A percentile compares a stretch with the other conserved stretches of the same genome.
phyloP scores from a whole-genome alignment of 2,113 vertebrate species.

The Tauraco erythrolophus region DNA sequence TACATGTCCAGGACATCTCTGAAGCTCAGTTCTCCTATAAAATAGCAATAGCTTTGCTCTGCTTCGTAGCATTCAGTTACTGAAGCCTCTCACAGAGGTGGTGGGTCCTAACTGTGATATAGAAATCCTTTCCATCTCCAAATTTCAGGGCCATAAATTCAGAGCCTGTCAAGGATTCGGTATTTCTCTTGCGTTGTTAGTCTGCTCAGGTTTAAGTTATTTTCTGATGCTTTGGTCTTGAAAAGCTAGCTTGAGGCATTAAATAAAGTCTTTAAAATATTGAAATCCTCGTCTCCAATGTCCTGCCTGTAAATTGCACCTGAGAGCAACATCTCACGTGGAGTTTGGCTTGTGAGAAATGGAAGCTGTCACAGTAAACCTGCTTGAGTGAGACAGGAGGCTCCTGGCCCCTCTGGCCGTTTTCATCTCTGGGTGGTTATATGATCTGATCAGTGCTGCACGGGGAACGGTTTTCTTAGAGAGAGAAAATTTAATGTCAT shows the following conservation, averaged over 20 bases:
- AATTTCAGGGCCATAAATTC: neutral
- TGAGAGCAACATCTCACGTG: neutral
- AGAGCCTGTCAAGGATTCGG: neutral
- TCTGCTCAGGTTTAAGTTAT: neutral
- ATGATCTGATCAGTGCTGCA: neutral
- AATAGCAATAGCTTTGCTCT: neutral
- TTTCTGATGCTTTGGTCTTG: slow-evolving; percentile 3
- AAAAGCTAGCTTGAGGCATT: slow-evolving; percentile 3
- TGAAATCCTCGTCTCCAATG: neutral
- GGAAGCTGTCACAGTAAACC: neutral
- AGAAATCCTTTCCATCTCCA: neutral
- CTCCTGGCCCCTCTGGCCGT: neutral
- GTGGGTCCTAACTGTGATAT: neutral
- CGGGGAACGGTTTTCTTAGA: neutral
- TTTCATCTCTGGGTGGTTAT: neutral
- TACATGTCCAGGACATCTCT: neutral
- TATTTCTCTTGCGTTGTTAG: neutral
- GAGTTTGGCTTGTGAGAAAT: neutral
- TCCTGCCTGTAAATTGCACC: neutral
- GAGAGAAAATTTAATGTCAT: neutral
- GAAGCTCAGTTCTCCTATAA: neutral
- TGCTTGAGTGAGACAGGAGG: neutral
- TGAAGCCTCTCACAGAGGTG: neutral
- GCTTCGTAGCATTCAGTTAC: neutral
- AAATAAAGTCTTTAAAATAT: slow-evolving; percentile 24